Percentiles rank a stretch among this genome's conserved stretches.
Conservation (phyloP, 2,797 vertebrate species). For the Clarias platycephalus region DNA sequence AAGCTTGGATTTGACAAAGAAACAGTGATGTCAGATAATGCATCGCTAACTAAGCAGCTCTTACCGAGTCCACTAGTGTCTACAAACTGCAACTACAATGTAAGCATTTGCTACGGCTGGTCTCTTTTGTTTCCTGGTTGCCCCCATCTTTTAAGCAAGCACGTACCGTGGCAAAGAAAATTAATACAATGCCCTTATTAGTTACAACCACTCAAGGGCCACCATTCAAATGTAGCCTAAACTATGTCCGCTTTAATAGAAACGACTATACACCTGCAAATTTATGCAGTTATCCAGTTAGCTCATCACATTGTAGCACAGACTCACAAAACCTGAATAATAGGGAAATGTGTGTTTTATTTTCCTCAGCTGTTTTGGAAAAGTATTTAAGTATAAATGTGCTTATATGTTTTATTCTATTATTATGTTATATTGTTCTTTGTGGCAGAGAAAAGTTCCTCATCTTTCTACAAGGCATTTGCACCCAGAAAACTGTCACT, state of each 20-base stretch:
- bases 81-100: not conserved
- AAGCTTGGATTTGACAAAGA: not conserved
- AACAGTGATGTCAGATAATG: not conserved
- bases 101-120: not conserved
- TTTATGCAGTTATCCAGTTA: not conserved
- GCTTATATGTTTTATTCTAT: too few relatives aligned
- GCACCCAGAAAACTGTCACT: too few relatives aligned
- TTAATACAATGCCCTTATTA: not conserved
- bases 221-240: not conserved
- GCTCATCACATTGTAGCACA: not conserved
- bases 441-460: too few relatives aligned
- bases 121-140: not conserved
- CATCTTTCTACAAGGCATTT: too few relatives aligned
- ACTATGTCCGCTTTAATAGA: not conserved
- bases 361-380: too few relatives aligned
- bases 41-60: not conserved
- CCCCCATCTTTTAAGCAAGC: not conserved
- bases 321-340: not conserved
- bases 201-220: not conserved
- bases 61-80: constrained; percentile 1
- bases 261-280: not conserved
- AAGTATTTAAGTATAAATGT: too few relatives aligned
- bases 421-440: too few relatives aligned
- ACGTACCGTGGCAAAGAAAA: not conserved
- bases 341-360: too few relatives aligned